These are phyloP conservation scores for Xestobium rufovillosum DNA, from an alignment of 2,888 invertebrate genomes.

Conservation along the genomic window DNA sequence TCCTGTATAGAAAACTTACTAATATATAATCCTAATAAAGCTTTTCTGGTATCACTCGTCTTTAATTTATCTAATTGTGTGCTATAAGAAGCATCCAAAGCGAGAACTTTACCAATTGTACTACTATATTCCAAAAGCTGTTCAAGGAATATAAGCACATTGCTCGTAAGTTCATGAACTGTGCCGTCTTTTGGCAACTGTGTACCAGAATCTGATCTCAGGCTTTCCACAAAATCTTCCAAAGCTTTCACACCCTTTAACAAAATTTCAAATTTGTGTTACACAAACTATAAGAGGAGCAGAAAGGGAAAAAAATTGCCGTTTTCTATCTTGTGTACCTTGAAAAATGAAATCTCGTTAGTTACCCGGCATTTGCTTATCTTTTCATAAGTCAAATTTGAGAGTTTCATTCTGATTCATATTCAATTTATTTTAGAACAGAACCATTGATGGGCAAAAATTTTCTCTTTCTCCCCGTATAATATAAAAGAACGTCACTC, in stretches of 20 bases:
- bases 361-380: no score
- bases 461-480: no score
- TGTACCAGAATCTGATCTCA: slow-evolving; percentile 67
- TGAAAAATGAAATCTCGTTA: no score
- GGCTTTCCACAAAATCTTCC: slow-evolving; percentile 88
- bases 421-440: no score
- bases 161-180: slow-evolving; percentile 92
- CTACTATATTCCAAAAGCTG: slow-evolving; percentile 73
- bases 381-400: no score
- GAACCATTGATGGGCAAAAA: no score
- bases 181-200: slow-evolving; percentile 95
- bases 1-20: slow-evolving; percentile 55
- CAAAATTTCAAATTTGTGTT: no score
- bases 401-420: no score
- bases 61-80: slow-evolving; percentile 47
- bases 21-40: slow-evolving; percentile 72
- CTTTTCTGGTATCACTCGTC: slow-evolving; percentile 50
- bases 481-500: no score
- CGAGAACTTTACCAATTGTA: slow-evolving; percentile 63
- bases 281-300: no score
- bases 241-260: slow-evolving; percentile 77
- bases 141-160: slow-evolving; percentile 87
- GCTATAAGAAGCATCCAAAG: slow-evolving; percentile 51
- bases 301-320: no score
- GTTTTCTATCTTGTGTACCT: no score